Evolutionary conservation across 2,888 invertebrate genomes (phyloP), one percentile per base, ranked within the genome.

Genomic region (Ashinkailepas kermadecensis): DNA sequence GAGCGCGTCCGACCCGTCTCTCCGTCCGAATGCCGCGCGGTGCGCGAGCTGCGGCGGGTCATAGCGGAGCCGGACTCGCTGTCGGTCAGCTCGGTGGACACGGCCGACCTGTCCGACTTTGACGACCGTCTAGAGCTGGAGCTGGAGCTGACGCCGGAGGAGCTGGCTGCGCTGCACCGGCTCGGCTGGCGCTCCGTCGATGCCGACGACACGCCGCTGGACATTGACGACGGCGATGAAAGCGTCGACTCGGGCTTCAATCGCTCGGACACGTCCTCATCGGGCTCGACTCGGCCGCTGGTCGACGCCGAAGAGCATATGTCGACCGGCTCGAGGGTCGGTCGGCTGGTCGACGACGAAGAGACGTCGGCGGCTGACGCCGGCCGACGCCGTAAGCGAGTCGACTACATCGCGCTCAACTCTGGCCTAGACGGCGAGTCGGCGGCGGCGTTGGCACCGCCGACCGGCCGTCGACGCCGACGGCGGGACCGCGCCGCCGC

Each of bases 211-310:
- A 21, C 11, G 54, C 54, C 18, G 10, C 21, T 21, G 39, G 21
- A 21, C 54, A 12, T n/a, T 10, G 13, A 23, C 21, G 9, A 11
- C 74, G 74, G 23, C 54, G 74, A 39, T 21, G 74, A 74, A 21
- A 74, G 74, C 74, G 74, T 74, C 56, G 74, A 74, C 56, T 74
- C 74, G 7, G 74, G 74, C 74, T 74, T 74, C 56, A 74, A 74
- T 54, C 74, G 74, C 21, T 74, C 74, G 74, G 74, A 74, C 74
- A 56, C 74, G 18, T 74, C 74, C 54, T 74, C 74, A 21, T 54
- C 74, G 18, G 74, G 74, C 18, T 74, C 74, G 56, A n/a, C 12
- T 25, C 25, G 13, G 23, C 25, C 25, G 3, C 67, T 67, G 12
- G 13, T 11, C 56, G 74, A 74, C 74, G 18, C 54, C 21, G 74